phyloP scores from a whole-genome alignment of 2,797 vertebrate genomes.

The Manis crassicaudata region DNA sequence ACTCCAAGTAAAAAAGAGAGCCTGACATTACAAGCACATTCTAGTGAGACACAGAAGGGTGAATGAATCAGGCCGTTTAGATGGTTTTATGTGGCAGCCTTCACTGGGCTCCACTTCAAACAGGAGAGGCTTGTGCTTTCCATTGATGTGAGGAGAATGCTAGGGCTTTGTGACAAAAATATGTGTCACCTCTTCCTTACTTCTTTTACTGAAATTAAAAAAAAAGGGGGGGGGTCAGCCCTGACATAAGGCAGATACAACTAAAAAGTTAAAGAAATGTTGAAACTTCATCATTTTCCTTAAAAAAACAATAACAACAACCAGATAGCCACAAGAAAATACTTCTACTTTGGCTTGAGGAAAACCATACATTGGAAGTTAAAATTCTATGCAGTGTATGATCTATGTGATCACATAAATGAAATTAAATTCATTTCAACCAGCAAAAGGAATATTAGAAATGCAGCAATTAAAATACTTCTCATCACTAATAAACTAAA shows the following conservation, averaged over 20 bases:
- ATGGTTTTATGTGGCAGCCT: not conserved
- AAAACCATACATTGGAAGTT: not conserved
- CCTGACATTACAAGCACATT: conserved; percentile 37
- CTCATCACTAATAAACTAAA: not conserved
- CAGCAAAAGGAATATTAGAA: not conserved
- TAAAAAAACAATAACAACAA: not conserved
- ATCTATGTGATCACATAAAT: not conserved
- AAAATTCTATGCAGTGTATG: not conserved
- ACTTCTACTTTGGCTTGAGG: conserved; percentile 32
- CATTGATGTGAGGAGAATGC: not conserved
- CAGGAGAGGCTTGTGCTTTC: not conserved
- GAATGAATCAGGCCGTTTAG: not conserved
- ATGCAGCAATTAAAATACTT: not conserved
- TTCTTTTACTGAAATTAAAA: not conserved
- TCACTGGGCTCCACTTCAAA: not conserved
- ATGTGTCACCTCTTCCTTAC: not conserved
- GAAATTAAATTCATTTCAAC: not conserved
- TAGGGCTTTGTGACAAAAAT: not conserved
- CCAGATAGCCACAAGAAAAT: not conserved
- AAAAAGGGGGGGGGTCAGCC: not conserved
- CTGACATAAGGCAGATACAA: not conserved
- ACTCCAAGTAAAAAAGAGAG: conserved; percentile 29
- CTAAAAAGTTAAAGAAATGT: not conserved
- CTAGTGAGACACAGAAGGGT: not conserved
- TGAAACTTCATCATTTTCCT: not conserved